Conservation (phyloP, 2,888 invertebrate genomes). For the Troglohyphantes excavatus region DNA sequence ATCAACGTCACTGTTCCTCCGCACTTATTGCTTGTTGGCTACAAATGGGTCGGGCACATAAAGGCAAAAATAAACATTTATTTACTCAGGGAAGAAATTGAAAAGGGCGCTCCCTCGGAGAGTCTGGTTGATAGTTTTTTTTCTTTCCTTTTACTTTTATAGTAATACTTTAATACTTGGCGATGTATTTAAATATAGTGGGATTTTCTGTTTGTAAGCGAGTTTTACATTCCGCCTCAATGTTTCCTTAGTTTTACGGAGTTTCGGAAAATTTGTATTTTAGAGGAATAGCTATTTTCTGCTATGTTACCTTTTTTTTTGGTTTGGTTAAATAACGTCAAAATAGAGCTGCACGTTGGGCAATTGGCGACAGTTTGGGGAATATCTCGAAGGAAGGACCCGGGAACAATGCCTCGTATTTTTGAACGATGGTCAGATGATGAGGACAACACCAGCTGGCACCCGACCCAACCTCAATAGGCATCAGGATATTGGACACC, state of each 20-base stretch:
- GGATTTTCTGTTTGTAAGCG: neutral
- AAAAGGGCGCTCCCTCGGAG: constrained; percentile 11
- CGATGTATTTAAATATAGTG: neutral
- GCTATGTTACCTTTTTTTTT: too few relatives aligned
- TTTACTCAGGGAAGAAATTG: constrained; percentile 51
- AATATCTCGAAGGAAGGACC: too few relatives aligned
- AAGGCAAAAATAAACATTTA: constrained; percentile 58
- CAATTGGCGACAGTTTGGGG: too few relatives aligned
- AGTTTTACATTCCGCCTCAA: constrained; percentile 1
- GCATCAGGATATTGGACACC: too few relatives aligned
- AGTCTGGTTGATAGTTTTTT: neutral
- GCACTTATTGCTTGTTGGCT: constrained; percentile 54
- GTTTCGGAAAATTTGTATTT: too few relatives aligned
- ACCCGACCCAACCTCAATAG: too few relatives aligned
- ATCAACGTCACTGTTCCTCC: constrained; percentile 52
- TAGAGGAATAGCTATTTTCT: too few relatives aligned
- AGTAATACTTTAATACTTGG: neutral
- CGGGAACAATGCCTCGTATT: too few relatives aligned
- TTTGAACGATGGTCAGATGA: too few relatives aligned
- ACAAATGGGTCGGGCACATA: constrained; percentile 42
- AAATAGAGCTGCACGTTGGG: too few relatives aligned
- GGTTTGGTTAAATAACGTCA: too few relatives aligned
- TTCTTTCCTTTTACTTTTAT: neutral
- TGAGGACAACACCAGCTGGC: too few relatives aligned
- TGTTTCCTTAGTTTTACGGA: neutral